Conservation (phyloP, 2,797 vertebrate genomes). For the Austrolebias charrua region DNA sequence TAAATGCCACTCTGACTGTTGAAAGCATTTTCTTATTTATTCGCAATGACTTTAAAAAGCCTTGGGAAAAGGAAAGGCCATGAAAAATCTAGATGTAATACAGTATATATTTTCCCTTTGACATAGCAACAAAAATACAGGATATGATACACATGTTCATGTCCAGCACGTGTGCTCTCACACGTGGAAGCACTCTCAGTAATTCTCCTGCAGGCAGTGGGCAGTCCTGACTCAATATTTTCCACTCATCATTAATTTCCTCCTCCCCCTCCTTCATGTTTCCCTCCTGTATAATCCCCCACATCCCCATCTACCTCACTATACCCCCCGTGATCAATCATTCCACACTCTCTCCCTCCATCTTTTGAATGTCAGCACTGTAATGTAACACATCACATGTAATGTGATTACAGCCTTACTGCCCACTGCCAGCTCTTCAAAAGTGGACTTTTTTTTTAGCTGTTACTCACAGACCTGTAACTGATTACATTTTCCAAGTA, state of each 20-base stretch:
- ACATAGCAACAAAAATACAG: conserved; percentile 13
- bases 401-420: conserved; percentile 30
- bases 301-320: conserved; percentile 44
- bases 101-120: neutral
- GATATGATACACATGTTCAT: conserved; percentile 1
- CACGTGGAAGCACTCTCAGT: conserved; percentile 31
- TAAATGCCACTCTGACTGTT: neutral
- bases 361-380: conserved; percentile 11
- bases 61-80: neutral
- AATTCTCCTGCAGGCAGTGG: conserved; percentile 56
- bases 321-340: conserved; percentile 49
- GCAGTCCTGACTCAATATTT: conserved; percentile 60
- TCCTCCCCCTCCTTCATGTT: conserved; percentile 46
- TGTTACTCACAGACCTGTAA: conserved; percentile 45
- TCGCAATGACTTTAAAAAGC: no score
- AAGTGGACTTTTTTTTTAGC: neutral
- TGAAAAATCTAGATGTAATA: no score
- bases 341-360: conserved; percentile 29
- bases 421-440: neutral
- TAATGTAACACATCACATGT: conserved; percentile 45
- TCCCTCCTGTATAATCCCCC: conserved; percentile 43
- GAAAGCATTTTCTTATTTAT: no score
- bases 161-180: conserved; percentile 5
- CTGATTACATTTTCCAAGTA: conserved; percentile 65
- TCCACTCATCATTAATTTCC: conserved; percentile 60